Evolutionary conservation across 2,797 vertebrate genomes (phyloP).

Genomic region (Thalassophryne amazonica): DNA sequence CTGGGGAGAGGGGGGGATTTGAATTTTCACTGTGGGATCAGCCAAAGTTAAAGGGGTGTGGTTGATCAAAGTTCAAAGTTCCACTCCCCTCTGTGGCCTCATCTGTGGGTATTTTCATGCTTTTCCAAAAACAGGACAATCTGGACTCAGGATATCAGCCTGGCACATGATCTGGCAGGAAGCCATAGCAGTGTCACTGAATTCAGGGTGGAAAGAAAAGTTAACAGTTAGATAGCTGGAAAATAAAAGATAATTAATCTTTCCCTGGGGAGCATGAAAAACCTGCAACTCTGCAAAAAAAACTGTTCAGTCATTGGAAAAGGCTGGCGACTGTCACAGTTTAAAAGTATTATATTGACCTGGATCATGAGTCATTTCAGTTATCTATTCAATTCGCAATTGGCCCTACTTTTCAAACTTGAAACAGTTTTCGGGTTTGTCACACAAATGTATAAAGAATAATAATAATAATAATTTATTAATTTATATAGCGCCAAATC

Average conservation of each 20-base stretch:
- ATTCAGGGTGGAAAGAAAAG: constrained; percentile 37
- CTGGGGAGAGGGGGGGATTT: no score
- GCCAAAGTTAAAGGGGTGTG: not conserved
- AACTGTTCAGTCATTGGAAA: no score
- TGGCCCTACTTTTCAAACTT: constrained; percentile 20
- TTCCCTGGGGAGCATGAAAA: constrained; percentile 31
- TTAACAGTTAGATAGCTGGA: constrained; percentile 25
- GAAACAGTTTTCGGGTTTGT: constrained; percentile 18
- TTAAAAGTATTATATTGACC: no score
- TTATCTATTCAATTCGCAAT: constrained; percentile 22
- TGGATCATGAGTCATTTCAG: constrained; percentile 30
- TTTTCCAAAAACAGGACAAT: constrained; percentile 53
- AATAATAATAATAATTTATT: no score
- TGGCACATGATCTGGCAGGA: constrained; percentile 6
- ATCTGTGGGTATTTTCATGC: constrained; percentile 13
- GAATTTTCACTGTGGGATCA: no score
- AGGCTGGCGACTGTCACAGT: no score
- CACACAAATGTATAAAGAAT: no score
- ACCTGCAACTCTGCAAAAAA: no score
- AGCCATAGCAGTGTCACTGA: constrained; percentile 13
- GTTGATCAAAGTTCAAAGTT: not conserved
- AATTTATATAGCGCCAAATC: no score
- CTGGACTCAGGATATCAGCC: not conserved
- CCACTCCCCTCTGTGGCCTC: not conserved
- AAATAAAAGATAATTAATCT: constrained; percentile 26